Conservation (phyloP, 2,113 vertebrate genomes). For the Cnemophilus loriae region DNA sequence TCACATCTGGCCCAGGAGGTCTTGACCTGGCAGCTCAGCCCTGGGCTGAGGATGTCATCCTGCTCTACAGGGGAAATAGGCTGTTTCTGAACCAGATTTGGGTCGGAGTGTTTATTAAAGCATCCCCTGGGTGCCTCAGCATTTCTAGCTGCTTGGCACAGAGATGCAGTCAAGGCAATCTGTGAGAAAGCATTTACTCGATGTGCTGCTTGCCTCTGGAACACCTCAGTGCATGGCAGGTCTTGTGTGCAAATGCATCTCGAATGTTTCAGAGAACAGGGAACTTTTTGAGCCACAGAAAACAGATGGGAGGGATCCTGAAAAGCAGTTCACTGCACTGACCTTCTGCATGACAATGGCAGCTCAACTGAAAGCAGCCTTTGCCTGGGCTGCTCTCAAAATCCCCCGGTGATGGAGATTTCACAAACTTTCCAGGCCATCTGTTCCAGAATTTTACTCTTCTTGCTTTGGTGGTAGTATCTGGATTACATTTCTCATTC, state of each 20-base stretch:
- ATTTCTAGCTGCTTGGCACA: neutral
- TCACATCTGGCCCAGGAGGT: neutral
- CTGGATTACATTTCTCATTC: neutral
- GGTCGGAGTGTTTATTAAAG: neutral
- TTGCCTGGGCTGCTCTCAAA: neutral
- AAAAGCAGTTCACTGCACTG: neutral
- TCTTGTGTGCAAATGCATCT: neutral
- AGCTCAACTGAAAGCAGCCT: neutral
- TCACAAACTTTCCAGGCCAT: constrained; percentile 16
- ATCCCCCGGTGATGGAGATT: neutral
- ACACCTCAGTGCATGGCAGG: neutral
- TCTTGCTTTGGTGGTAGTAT: neutral
- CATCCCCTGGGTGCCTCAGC: neutral
- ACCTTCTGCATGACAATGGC: neutral
- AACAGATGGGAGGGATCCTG: neutral
- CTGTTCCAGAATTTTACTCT: neutral
- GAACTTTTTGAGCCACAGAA: neutral
- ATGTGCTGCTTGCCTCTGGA: neutral
- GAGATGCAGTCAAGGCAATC: neutral
- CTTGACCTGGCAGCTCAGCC: neutral
- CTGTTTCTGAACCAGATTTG: neutral
- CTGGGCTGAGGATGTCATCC: neutral
- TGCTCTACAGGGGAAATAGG: neutral
- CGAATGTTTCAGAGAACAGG: neutral
- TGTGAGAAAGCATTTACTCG: neutral